Base-by-base conservation (phyloP, 2,888 invertebrate genomes). In the Tortrix viridana region DNA sequence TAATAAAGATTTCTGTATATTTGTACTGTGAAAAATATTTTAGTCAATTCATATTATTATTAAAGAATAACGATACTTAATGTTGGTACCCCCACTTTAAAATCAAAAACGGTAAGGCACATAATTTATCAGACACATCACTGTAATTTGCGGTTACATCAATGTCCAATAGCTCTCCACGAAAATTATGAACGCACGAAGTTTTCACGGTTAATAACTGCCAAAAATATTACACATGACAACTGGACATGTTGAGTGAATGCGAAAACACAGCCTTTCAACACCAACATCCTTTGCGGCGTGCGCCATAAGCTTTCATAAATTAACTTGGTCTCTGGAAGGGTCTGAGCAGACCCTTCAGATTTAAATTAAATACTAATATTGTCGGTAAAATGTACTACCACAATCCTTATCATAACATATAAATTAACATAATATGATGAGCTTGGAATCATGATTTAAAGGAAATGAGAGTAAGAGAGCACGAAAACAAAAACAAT, bases 171-270 rank as follows among this genome's bases (percentile, higher is more conserved):
- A 57, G 57, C 46, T 44, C 50, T 50, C 47, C 18, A 12, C 38
- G 23, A 57, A 62, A 55, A 47, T 52, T 57, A 62, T 52, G 57
- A 47, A 46, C 57, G 50, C 57, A 37, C 18, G 38, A 44, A 62
- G 23, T 46, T 57, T 53, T 63, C 43, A 62, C 65, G 70, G 74
- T 81, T 85, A 81, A 81, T 80, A 80, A 82, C 76, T 71, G 74
- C 80, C 82, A 69, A 84, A 62, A 85, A 83, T 79, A 79, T 79
- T 71, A 70, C 75, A 69, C 75, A 68, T 80, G 83, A 85, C 82
- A 84, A 77, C 76, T 77, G 70, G 74, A 70, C 74, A 79, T 81
- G 76, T 79, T 79, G 75, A 78, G 76, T 59, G 80, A 72, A 74
- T 69, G 69, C 68, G 73, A 76, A 75, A 77, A 74, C 74, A 77